Base-by-base conservation (phyloP, 2,888 invertebrate species). In the Protophormia terraenovae region DNA sequence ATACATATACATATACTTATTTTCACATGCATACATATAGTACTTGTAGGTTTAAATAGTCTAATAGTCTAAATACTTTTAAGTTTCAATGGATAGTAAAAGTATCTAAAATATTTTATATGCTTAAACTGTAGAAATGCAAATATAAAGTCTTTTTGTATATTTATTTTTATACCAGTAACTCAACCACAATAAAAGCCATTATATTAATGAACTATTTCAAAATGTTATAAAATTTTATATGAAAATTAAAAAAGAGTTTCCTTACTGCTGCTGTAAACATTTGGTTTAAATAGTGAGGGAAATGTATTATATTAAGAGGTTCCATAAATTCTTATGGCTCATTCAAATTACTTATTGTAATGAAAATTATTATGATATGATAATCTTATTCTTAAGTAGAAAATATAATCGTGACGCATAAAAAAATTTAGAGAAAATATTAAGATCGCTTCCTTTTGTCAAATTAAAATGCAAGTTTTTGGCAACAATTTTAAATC, bases 121-220 rank as follows among this genome's bases (percentile, higher is more conserved):
- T 32, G 16, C 27, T 38, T 16, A 12, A 47, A 22, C 3, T 24
- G 12, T 8, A 47, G 47, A 10, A 41, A 66, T 77, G 77, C 77
- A 60, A 58, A 67, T 67, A 12, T 67, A 53, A 64, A 67, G 76
- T 27, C 22, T 45, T 66, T 32, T 12, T 29, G 3, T n/a, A n/a
- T n/a, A n/a, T 19, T 19, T 55, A 12, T 24, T 62, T 38, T 76
- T 76, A 58, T 8, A 0, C 8, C 29, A 58, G 29, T 60, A 58
- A 38, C 29, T 76, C 53, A 76, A 77, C 67, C 67, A 77, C 67
- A 77, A 77, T 58, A 77, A 69, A 58, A 24, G 35, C 58, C 47
- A 69, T 77, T 77, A 67, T 60, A 58, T 67, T 67, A 67, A 77
- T 77, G 67, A 77, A 69, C 67, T 32, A 77, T 67, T 77, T 77